Evolutionary conservation across 53 echinoderm and acorn worm genomes (phyloP), one percentile per base, ranked within the genome.

Genomic region (Hippasteria phrygiana): DNA sequence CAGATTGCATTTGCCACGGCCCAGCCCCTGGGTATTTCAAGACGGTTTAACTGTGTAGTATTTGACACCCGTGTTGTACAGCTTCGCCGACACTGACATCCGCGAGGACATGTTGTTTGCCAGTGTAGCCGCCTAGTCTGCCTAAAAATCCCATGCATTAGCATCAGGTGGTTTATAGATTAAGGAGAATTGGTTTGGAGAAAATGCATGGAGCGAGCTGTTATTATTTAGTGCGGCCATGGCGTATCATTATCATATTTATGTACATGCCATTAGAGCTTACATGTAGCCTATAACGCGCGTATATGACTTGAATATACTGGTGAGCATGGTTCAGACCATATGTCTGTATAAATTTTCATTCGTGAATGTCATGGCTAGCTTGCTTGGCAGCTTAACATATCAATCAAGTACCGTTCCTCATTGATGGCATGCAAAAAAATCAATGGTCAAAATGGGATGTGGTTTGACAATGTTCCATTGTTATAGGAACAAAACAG

Each of bases 101-200:
- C 26, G 20, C 17, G 59, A 24, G 26, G 59, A 59, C 59, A 67
- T 31, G 69, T 48, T 10, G 8, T 67, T 36, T 67, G 35, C 14
- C 65, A 14, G 33, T 67, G 69, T 35, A 11, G 14, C 10, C 27
- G 20, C 2, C 33, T 36, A 14, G 13, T 36, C 36, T 36, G 48
- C 48, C 48, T 10, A 35, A 26, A 67, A 67, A 67, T 16, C 8
- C 8, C 14, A 48, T 48, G 20, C 43, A 73, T 73, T 73, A 73
- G 35, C 73, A 73, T 73, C 41, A 43, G 73, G 41, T 73, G 73
- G 73, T 22, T 73, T 43, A 73, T 73, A 43, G 22, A 67, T 73
- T 42, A 73, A 43, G 26, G 20, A 73, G 41, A 73, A 73, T 73
- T 73, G 43, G 73, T 67, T 67, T 28, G 67, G 67, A 67, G 34